Evolutionary conservation across 2,888 invertebrate species (phyloP), one percentile per base, ranked within the genome.

Genomic region (Uropetala carovei): DNA sequence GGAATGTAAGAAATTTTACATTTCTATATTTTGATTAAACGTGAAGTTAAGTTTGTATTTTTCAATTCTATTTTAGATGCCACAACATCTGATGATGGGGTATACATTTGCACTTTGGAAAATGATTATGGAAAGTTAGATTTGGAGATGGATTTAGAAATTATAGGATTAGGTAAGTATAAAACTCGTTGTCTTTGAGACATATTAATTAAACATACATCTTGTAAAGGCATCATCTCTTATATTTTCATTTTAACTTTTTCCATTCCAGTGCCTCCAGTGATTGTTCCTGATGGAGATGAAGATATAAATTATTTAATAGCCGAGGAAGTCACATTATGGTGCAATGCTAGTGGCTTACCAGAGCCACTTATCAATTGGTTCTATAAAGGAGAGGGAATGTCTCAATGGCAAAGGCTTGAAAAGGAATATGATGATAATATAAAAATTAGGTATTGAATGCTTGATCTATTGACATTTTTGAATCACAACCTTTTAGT

Each of bases 151-250:
- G 94, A 94, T 91, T 94, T 96, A 58, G 94, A 94, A 30, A 94
- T 96, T 59, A 95, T 95, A 22, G 96, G 96, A 93, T 94, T 96
- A 92, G 95, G 96, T 96, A 93, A 94, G 94, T 93, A 86, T 27
- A 5, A 22, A 11, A 22, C 27, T 68, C 18, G 43, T 85, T 86
- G 27, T 85, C 16, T 18, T 14, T 83, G 16, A 18, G 5, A 1
- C 8, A 18, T 13, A 57, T 16, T 57, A 16, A 43, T 56, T 27
- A n/a, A 57, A 56, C 9, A 56, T 14, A 57, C 14, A 57, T 30
- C 18, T 83, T 83, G 43, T 18, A 8, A 43, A 57, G 4, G 16
- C 18, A 22, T 27, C 27, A 75, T 27, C 75, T 27, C 13, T 16
- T 27, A 30, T 30, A 0, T 27, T 60, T 18, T 7, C 16, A 14